These are phyloP conservation scores for Ctenochaetus hawaiiensis DNA, from an alignment of 2,797 vertebrate genomes.

Conservation along the genomic window DNA sequence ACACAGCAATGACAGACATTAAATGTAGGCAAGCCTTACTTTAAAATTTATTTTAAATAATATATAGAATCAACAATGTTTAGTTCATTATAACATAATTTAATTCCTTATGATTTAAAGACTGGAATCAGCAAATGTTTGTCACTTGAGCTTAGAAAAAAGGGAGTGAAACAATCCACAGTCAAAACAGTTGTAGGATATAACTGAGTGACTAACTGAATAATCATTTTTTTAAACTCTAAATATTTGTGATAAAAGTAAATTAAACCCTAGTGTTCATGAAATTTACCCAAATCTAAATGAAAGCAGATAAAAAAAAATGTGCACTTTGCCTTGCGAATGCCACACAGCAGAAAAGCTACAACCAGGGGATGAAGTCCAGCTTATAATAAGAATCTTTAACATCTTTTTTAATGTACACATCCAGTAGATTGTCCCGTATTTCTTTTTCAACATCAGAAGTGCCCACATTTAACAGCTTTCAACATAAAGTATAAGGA, in stretches of 20 bases:
- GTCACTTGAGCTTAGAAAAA: not conserved
- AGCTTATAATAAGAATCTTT: not conserved
- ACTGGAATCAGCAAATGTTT: not conserved
- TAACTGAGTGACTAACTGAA: not conserved
- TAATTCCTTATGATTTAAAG: not conserved
- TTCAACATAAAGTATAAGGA: not conserved
- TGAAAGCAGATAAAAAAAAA: not conserved
- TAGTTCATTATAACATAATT: not conserved
- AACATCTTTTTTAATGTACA: constrained; percentile 1
- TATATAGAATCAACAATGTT: not conserved
- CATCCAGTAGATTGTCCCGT: not conserved
- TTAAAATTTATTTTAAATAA: not conserved
- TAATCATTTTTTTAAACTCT: not conserved
- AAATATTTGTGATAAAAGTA: not conserved
- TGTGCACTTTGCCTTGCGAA: not conserved
- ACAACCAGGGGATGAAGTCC: not conserved
- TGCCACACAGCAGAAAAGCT: not conserved
- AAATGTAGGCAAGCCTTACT: not conserved
- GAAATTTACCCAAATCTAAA: constrained; percentile 9
- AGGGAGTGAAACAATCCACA: not conserved
- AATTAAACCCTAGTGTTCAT: not conserved
- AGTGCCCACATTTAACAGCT: not conserved
- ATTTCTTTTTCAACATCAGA: not conserved
- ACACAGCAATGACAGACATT: constrained; percentile 33
- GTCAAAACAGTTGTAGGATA: not conserved